Percentiles rank a stretch among this genome's conserved stretches.
Evolutionary conservation across 2,113 vertebrate genomes (phyloP).

Genomic region (Anguilla japonica): DNA sequence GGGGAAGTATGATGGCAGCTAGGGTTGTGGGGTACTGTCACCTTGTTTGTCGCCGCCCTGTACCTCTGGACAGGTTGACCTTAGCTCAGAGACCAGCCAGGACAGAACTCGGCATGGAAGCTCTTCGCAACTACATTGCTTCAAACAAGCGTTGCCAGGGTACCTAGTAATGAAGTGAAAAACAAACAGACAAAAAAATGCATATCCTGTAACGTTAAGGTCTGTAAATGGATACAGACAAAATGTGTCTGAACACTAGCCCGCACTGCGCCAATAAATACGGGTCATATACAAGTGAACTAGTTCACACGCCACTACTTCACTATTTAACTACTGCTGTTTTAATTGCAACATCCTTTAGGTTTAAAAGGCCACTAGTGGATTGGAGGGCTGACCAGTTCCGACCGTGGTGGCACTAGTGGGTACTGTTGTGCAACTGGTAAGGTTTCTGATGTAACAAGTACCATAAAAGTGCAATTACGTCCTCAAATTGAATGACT

Average conservation of each 20-base stretch:
- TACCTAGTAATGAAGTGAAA: slow-evolving; percentile 54
- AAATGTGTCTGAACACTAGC: background rate
- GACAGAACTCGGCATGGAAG: slow-evolving; percentile 69
- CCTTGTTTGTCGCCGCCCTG: slow-evolving; percentile 28
- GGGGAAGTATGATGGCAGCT: background rate
- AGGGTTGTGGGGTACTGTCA: background rate
- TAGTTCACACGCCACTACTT: too few relatives aligned
- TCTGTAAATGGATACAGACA: background rate
- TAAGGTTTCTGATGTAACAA: too few relatives aligned
- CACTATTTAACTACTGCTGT: too few relatives aligned
- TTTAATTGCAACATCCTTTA: background rate
- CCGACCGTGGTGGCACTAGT: too few relatives aligned
- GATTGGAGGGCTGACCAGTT: too few relatives aligned
- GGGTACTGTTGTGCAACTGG: too few relatives aligned
- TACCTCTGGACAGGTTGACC: slow-evolving; percentile 45
- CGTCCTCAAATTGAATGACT: too few relatives aligned
- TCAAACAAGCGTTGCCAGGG: slow-evolving; percentile 48
- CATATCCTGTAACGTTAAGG: background rate
- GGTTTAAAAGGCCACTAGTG: too few relatives aligned
- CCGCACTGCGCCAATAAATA: too few relatives aligned
- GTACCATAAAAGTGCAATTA: too few relatives aligned
- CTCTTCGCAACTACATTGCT: slow-evolving; percentile 63
- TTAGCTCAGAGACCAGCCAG: slow-evolving; percentile 62
- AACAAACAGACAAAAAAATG: background rate
- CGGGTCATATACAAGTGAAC: too few relatives aligned